Conservation (phyloP, 2,888 invertebrate species). For the Hypsopygia costalis region DNA sequence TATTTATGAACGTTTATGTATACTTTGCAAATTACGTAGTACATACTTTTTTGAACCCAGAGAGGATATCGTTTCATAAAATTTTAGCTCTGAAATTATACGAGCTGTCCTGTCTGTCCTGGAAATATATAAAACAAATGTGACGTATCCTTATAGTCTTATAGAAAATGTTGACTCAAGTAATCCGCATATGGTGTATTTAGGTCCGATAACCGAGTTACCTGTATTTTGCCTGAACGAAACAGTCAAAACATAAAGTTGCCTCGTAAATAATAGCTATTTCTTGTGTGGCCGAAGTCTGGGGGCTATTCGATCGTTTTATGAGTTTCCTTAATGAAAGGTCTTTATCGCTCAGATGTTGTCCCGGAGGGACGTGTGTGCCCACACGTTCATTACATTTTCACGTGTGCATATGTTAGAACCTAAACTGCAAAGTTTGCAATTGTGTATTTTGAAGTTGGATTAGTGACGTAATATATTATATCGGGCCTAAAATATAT, state of each 20-base stretch:
- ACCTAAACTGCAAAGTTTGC: slow-evolving; percentile 45
- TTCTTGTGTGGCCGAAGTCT: slow-evolving; percentile 1
- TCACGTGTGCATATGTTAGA: slow-evolving; percentile 37
- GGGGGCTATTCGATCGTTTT: slow-evolving; percentile 54
- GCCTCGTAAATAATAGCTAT: slow-evolving; percentile 2
- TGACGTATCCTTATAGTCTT: not conserved
- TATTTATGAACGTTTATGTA: too few relatives aligned
- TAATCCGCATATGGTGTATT: not conserved
- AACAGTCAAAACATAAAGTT: not conserved
- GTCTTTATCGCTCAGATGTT: slow-evolving; percentile 46
- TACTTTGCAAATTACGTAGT: too few relatives aligned
- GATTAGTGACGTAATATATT: too few relatives aligned
- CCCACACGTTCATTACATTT: slow-evolving; percentile 51
- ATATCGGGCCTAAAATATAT: too few relatives aligned
- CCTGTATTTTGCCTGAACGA: not conserved
- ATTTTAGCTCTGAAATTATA: too few relatives aligned
- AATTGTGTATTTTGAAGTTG: slow-evolving; percentile 26
- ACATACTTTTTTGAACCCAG: too few relatives aligned
- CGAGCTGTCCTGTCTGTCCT: too few relatives aligned
- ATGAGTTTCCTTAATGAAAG: slow-evolving; percentile 61
- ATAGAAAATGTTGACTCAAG: not conserved
- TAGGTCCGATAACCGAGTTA: not conserved
- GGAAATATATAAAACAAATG: too few relatives aligned
- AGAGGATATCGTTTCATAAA: too few relatives aligned
- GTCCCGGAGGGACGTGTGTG: slow-evolving; percentile 55